Evolutionary conservation across 2,888 invertebrate genomes (phyloP).

Genomic region (Argyra leucocephala): DNA sequence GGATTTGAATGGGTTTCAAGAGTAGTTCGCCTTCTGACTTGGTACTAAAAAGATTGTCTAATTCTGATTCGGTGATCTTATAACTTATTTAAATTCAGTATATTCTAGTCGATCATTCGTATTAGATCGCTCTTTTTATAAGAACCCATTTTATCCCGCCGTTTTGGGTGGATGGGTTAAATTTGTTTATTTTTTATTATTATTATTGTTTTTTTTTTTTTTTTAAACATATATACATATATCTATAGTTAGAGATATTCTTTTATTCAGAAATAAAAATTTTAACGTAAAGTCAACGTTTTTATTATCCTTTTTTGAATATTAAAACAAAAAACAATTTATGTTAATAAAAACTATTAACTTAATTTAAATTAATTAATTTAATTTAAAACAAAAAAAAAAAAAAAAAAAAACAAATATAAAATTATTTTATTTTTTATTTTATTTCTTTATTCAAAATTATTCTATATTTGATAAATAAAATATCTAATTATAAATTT

Average conservation of each 20-base stretch:
- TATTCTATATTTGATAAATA: too few relatives aligned
- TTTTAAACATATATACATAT: neutral
- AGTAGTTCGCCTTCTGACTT: conserved; percentile 22
- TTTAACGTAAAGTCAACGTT: too few relatives aligned
- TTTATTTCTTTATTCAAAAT: too few relatives aligned
- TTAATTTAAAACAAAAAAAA: too few relatives aligned
- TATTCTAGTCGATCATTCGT: conserved; percentile 41
- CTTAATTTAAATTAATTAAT: too few relatives aligned
- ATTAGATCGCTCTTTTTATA: conserved; percentile 34
- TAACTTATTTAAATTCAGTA: conserved; percentile 34
- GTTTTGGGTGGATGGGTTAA: conserved; percentile 28
- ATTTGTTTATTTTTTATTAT: neutral
- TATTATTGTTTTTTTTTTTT: neutral
- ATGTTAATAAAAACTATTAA: too few relatives aligned
- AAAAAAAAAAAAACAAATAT: too few relatives aligned
- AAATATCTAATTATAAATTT: too few relatives aligned
- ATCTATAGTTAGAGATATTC: neutral
- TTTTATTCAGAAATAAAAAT: too few relatives aligned
- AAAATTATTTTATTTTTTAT: too few relatives aligned
- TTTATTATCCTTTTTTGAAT: too few relatives aligned
- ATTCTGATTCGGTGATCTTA: conserved; percentile 25
- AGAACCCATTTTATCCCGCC: conserved; percentile 21
- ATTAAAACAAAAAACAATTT: too few relatives aligned
- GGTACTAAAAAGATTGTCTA: conserved; percentile 27
- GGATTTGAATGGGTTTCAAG: conserved; percentile 9